Conservation (phyloP, 2,888 invertebrate species). For the Slavum lentiscoides region DNA sequence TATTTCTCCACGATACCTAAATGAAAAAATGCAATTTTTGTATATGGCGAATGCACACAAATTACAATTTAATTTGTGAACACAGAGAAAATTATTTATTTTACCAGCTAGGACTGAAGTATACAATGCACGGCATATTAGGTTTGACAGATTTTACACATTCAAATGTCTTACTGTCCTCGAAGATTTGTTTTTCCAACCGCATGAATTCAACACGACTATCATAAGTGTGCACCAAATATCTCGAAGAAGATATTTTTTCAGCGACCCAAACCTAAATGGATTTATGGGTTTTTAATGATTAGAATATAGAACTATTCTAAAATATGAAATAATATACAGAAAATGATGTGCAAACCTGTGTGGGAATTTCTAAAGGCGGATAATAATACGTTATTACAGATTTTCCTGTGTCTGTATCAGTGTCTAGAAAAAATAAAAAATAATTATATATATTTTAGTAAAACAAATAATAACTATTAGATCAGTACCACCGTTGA, state of each 20-base stretch:
- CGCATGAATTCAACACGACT: slow-evolving; percentile 23
- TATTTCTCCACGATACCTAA: slow-evolving; percentile 40
- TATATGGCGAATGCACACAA: background rate
- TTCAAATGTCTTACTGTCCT: slow-evolving; percentile 22
- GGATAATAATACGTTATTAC: slow-evolving; percentile 10
- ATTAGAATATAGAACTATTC: background rate
- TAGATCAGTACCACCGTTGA: background rate
- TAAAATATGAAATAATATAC: background rate
- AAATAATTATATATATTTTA: background rate
- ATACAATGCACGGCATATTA: slow-evolving; percentile 26
- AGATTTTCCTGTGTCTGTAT: background rate
- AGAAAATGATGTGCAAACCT: slow-evolving; percentile 1
- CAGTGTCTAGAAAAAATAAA: slow-evolving; percentile 10
- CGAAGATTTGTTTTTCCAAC: slow-evolving; percentile 29
- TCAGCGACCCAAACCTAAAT: slow-evolving; percentile 43
- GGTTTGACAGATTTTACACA: slow-evolving; percentile 9
- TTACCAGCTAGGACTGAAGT: slow-evolving; percentile 39
- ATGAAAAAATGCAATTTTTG: background rate
- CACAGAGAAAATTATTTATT: background rate
- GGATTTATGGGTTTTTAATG: background rate
- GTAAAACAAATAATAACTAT: background rate
- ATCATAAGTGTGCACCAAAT: slow-evolving; percentile 11
- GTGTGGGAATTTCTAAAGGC: slow-evolving; percentile 18
- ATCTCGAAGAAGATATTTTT: slow-evolving; percentile 37
- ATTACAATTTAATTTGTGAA: background rate